phyloP scores from a whole-genome alignment of 2,888 invertebrate genomes.

The Heliconius cydno region DNA sequence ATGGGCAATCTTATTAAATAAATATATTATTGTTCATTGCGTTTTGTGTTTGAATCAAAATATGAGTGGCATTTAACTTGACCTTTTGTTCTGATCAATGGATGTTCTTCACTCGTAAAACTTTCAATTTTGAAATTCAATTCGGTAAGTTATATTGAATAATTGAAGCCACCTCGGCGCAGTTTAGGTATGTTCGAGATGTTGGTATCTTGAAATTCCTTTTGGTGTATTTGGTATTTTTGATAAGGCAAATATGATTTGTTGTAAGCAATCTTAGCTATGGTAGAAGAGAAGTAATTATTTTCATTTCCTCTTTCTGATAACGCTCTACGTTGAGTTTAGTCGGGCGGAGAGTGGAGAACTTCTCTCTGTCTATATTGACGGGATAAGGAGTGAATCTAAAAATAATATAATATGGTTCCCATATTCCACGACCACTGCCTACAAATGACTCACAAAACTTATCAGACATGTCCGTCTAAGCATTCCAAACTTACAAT shows the following conservation, averaged over 20 bases:
- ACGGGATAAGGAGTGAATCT: no score
- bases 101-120: conserved; percentile 3
- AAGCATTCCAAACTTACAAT: conserved; percentile 42
- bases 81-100: background rate
- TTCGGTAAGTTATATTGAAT: conserved; percentile 18
- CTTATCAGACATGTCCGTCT: conserved; percentile 34
- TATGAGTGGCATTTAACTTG: conserved; percentile 17
- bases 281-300: no score
- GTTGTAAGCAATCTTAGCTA: background rate
- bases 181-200: background rate
- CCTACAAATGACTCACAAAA: conserved; percentile 21
- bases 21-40: conserved; percentile 14
- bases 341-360: no score
- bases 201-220: background rate
- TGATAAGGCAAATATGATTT: background rate
- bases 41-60: background rate
- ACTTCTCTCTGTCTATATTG: no score
- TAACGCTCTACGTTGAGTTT: no score
- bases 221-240: background rate
- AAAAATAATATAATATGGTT: background rate
- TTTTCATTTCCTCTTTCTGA: no score
- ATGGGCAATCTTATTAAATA: conserved; percentile 16
- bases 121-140: conserved; percentile 16
- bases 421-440: background rate
- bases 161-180: conserved; percentile 5